phyloP scores from a whole-genome alignment of 1,140 invertebrate genomes.

The Asbolus verrucosus region DNA sequence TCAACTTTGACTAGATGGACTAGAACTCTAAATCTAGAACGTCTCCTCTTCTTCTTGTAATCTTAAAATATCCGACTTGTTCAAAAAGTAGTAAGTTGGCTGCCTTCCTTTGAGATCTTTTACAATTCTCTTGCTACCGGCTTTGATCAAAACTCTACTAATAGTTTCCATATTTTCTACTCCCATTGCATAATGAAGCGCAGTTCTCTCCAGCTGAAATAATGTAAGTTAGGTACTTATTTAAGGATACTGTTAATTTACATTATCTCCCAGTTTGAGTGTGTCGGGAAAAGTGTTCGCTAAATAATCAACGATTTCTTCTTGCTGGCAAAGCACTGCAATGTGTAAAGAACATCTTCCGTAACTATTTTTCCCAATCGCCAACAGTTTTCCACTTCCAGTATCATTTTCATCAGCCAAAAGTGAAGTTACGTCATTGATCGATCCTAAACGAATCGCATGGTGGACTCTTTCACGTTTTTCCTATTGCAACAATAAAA shows the following conservation, averaged over 20 bases:
- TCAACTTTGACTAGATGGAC: slow-evolving; percentile 25
- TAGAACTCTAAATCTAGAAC: slow-evolving; percentile 57
- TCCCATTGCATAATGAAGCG: slow-evolving; percentile 91
- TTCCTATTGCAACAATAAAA: slow-evolving; percentile 67
- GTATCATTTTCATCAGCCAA: slow-evolving; percentile 70
- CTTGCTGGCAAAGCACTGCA: slow-evolving; percentile 83
- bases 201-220: slow-evolving; percentile 84
- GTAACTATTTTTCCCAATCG: slow-evolving; percentile 80
- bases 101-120: slow-evolving; percentile 91
- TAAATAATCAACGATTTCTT: slow-evolving; percentile 80
- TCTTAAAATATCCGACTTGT: slow-evolving; percentile 85
- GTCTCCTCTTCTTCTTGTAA: slow-evolving; percentile 86
- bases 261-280: slow-evolving; percentile 85
- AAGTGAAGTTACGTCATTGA: slow-evolving; percentile 71
- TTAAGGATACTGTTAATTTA: slow-evolving; percentile 67
- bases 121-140: slow-evolving; percentile 82
- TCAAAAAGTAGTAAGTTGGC: slow-evolving; percentile 93
- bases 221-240: slow-evolving; percentile 17
- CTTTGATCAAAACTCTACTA: slow-evolving; percentile 82
- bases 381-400: slow-evolving; percentile 74
- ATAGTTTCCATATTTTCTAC: slow-evolving; percentile 84
- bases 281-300: slow-evolving; percentile 79
- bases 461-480: slow-evolving; percentile 81
- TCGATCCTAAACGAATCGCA: slow-evolving; percentile 76
- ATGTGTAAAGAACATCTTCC: slow-evolving; percentile 82